A percentile compares a stretch with the other conserved stretches of the same genome.
Evolutionary conservation across 2,797 vertebrate species (phyloP).

Genomic region (Macrochelys suwanniensis): DNA sequence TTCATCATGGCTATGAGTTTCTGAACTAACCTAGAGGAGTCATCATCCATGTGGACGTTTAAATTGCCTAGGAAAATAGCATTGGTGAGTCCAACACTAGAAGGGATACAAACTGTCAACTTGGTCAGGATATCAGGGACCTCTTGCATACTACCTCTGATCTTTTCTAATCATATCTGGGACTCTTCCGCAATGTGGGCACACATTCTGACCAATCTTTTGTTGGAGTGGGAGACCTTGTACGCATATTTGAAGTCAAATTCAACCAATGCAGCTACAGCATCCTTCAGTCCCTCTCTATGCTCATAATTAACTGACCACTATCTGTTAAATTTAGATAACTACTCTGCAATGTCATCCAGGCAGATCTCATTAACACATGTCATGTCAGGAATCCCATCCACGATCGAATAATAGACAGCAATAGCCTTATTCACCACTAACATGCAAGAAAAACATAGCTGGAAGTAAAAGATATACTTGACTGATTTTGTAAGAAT

Average conservation of each 20-base stretch:
- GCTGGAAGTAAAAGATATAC: neutral
- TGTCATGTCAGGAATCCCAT: neutral
- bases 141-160: neutral
- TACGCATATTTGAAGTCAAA: neutral
- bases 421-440: neutral
- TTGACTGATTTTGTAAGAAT: neutral
- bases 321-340: neutral
- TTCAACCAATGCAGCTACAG: neutral
- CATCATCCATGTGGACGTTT: neutral
- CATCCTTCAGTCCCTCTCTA: rapidly evolving
- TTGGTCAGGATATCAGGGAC: neutral
- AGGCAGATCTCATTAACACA: rapidly evolving
- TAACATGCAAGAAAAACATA: neutral
- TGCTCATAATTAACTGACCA: neutral
- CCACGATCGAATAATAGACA: neutral
- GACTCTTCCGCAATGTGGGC: neutral
- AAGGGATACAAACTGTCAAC: neutral
- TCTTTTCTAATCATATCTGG: neutral
- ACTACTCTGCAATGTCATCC: neutral
- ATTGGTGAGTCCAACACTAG: neutral
- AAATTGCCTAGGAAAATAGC: neutral
- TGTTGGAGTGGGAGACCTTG: neutral
- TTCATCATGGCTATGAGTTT: neutral
- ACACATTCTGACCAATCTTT: neutral
- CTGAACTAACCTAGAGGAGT: neutral